These are phyloP conservation scores for Meiosimyza platycephala DNA, from an alignment of 2,888 invertebrate genomes.

Conservation along the genomic window DNA sequence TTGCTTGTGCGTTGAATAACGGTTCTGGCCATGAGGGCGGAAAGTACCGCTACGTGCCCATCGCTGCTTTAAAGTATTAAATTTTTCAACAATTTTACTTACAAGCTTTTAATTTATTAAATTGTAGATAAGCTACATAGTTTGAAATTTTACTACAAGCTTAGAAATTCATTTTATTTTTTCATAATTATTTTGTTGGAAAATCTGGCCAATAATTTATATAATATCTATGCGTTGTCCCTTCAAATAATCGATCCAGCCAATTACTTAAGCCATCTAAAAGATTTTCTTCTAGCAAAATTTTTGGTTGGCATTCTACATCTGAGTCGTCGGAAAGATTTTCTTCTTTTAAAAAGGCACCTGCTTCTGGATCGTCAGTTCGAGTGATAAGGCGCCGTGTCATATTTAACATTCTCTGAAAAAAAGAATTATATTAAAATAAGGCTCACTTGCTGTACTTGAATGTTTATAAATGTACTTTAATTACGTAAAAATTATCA, in stretches of 20 bases:
- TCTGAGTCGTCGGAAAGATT: constrained; percentile 75
- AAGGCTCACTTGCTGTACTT: too few species aligned
- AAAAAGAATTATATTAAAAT: constrained; percentile 14
- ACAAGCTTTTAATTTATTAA: too few species aligned
- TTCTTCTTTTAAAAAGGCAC: constrained; percentile 88
- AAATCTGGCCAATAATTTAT: constrained; percentile 99
- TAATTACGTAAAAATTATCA: too few species aligned
- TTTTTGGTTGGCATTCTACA: constrained; percentile 66
- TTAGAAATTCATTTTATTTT: neutral
- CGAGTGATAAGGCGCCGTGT: constrained; percentile 70
- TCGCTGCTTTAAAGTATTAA: too few species aligned
- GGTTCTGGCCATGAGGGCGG: too few species aligned
- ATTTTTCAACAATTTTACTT: too few species aligned
- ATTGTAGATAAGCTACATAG: too few species aligned
- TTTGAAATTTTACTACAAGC: too few species aligned
- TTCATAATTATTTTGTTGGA: constrained; percentile 76
- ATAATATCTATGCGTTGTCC: constrained; percentile 93
- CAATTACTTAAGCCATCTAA: constrained; percentile 94
- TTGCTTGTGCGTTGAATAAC: too few species aligned
- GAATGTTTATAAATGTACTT: too few species aligned
- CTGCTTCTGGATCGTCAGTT: constrained; percentile 79
- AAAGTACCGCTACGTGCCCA: too few species aligned
- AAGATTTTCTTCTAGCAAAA: constrained; percentile 79
- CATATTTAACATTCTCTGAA: constrained; percentile 78
- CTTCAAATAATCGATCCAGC: constrained; percentile 97